phyloP scores from a whole-genome alignment of 2,113 vertebrate genomes.

The Phasianus colchicus region DNA sequence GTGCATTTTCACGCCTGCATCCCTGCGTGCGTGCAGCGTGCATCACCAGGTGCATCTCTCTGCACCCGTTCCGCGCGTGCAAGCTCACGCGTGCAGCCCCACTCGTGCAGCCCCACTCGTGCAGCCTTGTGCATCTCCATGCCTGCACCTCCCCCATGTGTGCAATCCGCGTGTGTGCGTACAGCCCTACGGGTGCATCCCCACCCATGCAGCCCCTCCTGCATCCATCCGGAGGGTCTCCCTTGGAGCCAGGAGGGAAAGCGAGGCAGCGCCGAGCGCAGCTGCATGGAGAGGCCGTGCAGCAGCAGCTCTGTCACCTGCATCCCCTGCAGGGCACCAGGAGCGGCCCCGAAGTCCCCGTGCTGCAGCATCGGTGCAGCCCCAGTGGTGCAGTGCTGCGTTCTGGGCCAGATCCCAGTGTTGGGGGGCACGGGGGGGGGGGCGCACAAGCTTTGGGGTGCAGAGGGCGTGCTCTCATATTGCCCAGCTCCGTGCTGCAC shows the following conservation, averaged over 20 bases:
- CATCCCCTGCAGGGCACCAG: too few relatives aligned
- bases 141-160: too few relatives aligned
- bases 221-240: fast-evolving
- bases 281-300: neutral
- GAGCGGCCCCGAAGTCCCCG: neutral
- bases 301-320: too few relatives aligned
- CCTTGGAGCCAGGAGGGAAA: neutral
- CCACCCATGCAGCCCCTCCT: too few relatives aligned
- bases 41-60: neutral
- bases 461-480: neutral
- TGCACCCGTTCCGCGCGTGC: neutral
- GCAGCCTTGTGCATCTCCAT: too few relatives aligned
- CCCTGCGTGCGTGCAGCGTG: neutral
- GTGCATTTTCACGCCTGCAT: neutral
- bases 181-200: neutral
- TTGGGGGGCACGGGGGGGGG: too few relatives aligned
- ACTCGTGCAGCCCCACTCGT: too few relatives aligned
- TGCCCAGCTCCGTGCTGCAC: fast-evolving
- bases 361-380: constrained; percentile 24
- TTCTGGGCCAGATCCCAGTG: fast-evolving
- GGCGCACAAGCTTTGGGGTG: too few relatives aligned
- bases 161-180: too few relatives aligned
- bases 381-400: neutral
- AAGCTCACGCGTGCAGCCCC: too few relatives aligned
- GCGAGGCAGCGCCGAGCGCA: neutral